Percentiles rank a stretch among this genome's conserved stretches.
phyloP scores from a whole-genome alignment of 2,888 invertebrate genomes.

The Chymomyza caudatula region DNA sequence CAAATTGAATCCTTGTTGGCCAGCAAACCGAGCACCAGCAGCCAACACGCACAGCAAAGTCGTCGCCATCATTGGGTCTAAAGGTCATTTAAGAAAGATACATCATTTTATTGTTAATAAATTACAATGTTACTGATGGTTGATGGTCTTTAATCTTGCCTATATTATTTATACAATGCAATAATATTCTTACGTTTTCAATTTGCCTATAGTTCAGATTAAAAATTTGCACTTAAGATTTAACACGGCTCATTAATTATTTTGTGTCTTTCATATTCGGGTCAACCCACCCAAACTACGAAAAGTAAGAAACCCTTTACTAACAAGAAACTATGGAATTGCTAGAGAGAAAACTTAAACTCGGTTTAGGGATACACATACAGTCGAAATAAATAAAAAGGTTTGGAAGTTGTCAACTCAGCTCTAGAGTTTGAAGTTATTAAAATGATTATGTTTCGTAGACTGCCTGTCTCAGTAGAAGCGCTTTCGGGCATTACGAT shows the following conservation, averaged over 20 bases:
- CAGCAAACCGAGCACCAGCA: conserved; percentile 28
- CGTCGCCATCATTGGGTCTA: conserved; percentile 45
- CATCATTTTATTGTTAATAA: background rate
- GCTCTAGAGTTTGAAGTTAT: conserved; percentile 24
- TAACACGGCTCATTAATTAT: conserved; percentile 53
- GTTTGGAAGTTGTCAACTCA: background rate
- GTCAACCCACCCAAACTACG: conserved; percentile 21
- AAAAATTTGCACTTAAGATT: conserved; percentile 63
- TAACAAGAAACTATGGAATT: background rate
- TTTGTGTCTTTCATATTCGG: conserved; percentile 17
- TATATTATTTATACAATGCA: conserved; percentile 24
- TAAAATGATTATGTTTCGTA: conserved; percentile 42
- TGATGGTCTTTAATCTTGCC: background rate
- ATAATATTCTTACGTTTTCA: conserved; percentile 63
- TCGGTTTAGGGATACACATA: conserved; percentile 4
- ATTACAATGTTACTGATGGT: background rate
- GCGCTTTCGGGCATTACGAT: conserved; percentile 92
- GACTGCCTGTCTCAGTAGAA: conserved; percentile 78
- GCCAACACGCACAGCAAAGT: conserved; percentile 16
- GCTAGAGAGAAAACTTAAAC: background rate
- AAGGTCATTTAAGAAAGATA: background rate
- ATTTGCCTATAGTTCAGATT: conserved; percentile 65
- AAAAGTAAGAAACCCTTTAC: conserved; percentile 23
- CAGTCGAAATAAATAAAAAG: background rate
- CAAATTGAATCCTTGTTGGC: conserved; percentile 68